Base-by-base conservation (phyloP, 2,797 vertebrate genomes). In the Discoglossus pictus region DNA sequence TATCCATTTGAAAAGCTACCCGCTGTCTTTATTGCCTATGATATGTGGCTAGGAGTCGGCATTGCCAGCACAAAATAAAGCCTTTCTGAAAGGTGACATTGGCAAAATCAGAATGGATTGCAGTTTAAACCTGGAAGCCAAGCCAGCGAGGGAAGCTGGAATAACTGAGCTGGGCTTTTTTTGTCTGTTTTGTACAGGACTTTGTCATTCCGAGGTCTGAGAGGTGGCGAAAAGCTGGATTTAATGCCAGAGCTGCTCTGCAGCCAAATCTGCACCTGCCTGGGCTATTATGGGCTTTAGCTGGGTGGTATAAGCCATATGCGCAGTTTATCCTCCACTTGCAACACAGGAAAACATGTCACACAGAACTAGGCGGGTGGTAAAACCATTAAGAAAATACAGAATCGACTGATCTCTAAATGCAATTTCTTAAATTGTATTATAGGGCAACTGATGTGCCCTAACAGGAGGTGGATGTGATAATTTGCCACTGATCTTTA, bases 241-340 rank as follows among this genome's bases (percentile, higher is more conserved):
- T 58, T 65, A 38, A 16, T 18, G 64, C 44, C 54, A 40, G 44
- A 42, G 36, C 21, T 40, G 46, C n/a, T 16, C 11, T 3, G 13
- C 8, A 6, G 35, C 20, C 34, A 24, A 23, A 11, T 12, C 12
- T 11, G 50, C 39, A 27, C 61, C 61, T 51, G n/a, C 61, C 61
- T 21, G n/a, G n/a, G 25, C 50, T 54, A 64, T 64, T 64, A 54
- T 21, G 27, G 61, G 50, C 40, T 64, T 64, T 53, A 53, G 39
- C 17, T 24, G 36, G 48, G 38, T 64, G 25, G 43, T 15, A 51
- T 36, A 40, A 43, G 25, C 16, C 17, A 27, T 24, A 7, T 23
- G 11, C 17, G n/a, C 16, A 8, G 7, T 43, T 21, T 12, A 64
- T 43, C 25, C 20, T 15, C 20, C n/a, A 7, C 21, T 12, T 38